Conservation (phyloP, 1,140 invertebrate species). For the Akabosia matsudoensis region DNA sequence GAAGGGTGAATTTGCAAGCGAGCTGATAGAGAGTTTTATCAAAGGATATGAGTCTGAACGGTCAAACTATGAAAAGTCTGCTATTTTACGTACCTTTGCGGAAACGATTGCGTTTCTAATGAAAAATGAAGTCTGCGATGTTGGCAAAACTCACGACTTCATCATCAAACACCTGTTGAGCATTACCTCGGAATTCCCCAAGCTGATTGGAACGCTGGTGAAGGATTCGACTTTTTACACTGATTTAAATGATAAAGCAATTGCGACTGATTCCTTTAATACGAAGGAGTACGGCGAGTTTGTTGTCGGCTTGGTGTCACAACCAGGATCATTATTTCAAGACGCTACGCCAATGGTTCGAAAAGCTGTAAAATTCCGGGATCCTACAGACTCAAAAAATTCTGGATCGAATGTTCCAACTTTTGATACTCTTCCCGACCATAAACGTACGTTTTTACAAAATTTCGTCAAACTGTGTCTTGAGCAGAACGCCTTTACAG, state of each 20-base stretch:
- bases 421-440: not conserved
- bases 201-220: constrained; percentile 3
- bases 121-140: constrained; percentile 20
- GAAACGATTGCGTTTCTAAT: constrained; percentile 28
- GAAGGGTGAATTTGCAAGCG: constrained; percentile 4
- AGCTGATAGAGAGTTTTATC: not conserved
- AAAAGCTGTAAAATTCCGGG: constrained; percentile 15
- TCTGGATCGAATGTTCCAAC: not conserved
- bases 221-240: constrained; percentile 22
- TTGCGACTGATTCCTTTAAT: not conserved
- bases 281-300: constrained; percentile 16
- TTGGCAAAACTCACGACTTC: not conserved
- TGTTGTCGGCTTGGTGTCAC: not conserved
- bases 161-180: not conserved
- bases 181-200: not conserved
- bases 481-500: not conserved
- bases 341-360: not conserved
- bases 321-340: not conserved
- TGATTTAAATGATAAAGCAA: not conserved
- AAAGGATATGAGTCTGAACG: constrained; percentile 20
- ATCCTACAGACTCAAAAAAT: not conserved
- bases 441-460: constrained; percentile 6
- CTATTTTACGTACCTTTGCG: constrained; percentile 31
- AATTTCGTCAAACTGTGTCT: not conserved
- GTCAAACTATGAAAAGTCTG: constrained; percentile 9